A percentile compares a stretch with the other conserved stretches of the same genome.
These are phyloP conservation scores for Athalia circularis DNA, from an alignment of 2,888 invertebrate genomes.

Conservation along the genomic window DNA sequence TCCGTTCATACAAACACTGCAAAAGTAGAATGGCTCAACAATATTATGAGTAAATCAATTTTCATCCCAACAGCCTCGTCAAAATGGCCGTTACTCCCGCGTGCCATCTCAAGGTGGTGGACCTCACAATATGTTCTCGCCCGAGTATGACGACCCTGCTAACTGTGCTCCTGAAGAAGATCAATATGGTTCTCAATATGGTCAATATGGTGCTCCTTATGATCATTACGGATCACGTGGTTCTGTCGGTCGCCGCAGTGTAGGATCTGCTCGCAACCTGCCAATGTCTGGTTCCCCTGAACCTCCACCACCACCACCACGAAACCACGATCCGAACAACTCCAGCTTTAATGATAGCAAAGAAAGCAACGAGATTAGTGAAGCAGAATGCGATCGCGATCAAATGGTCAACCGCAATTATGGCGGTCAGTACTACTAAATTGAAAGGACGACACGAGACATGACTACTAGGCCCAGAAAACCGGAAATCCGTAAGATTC, in stretches of 20 bases:
- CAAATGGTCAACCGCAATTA: constrained; percentile 87
- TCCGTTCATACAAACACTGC: background rate
- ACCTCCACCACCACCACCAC: constrained; percentile 85
- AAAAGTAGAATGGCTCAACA: background rate
- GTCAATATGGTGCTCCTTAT: constrained; percentile 88
- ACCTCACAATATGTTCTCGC: constrained; percentile 76
- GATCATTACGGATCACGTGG: constrained; percentile 93
- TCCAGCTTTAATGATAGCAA: constrained; percentile 93
- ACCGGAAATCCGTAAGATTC: constrained; percentile 44
- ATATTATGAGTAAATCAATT: too few species aligned
- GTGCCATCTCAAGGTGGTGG: constrained; percentile 83
- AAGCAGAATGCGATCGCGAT: constrained; percentile 93
- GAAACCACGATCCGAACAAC: constrained; percentile 87
- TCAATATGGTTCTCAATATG: constrained; percentile 92
- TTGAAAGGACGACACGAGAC: constrained; percentile 42
- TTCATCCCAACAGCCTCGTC: constrained; percentile 76
- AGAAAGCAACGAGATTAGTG: constrained; percentile 95
- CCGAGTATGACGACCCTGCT: constrained; percentile 95
- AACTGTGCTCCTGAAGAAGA: constrained; percentile 94
- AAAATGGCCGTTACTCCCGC: constrained; percentile 85
- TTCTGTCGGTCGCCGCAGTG: constrained; percentile 81
- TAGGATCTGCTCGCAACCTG: constrained; percentile 78
- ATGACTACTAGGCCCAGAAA: constrained; percentile 40
- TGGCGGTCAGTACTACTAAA: constrained; percentile 81
- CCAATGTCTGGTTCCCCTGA: constrained; percentile 79